These are phyloP conservation scores for Dynastes maya DNA, from an alignment of 2,888 invertebrate species.

Conservation along the genomic window DNA sequence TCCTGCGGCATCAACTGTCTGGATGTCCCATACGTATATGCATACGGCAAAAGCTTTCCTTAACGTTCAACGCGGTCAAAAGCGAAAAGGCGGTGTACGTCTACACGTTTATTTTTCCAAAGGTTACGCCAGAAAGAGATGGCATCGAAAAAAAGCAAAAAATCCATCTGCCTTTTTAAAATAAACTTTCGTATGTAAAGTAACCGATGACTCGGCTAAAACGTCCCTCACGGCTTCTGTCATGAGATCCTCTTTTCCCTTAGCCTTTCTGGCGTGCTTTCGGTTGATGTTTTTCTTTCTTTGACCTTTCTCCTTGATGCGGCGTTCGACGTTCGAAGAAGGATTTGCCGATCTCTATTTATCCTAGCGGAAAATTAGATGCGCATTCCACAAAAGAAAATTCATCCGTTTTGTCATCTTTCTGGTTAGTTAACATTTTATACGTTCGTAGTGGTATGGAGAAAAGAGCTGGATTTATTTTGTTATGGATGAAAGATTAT, in stretches of 20 bases:
- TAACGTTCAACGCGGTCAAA: neutral
- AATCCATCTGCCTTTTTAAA: slow-evolving; percentile 18
- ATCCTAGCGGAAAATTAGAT: slow-evolving; percentile 44
- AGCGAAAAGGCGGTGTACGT: slow-evolving; percentile 5
- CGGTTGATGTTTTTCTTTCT: slow-evolving; percentile 33
- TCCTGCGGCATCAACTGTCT: neutral
- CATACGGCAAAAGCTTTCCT: neutral
- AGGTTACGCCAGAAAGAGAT: neutral
- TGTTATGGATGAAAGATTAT: neutral
- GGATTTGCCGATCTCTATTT: slow-evolving; percentile 36
- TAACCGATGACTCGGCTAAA: slow-evolving; percentile 32
- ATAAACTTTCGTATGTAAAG: slow-evolving; percentile 38
- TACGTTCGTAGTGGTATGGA: neutral
- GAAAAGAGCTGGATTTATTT: slow-evolving; percentile 8
- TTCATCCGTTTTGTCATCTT: slow-evolving; percentile 33
- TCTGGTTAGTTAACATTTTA: slow-evolving; percentile 43
- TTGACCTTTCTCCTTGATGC: neutral
- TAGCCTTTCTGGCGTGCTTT: slow-evolving; percentile 5
- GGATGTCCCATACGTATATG: neutral
- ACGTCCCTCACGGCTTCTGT: slow-evolving; percentile 18
- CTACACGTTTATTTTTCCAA: slow-evolving; percentile 9
- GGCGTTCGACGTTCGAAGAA: slow-evolving; percentile 37
- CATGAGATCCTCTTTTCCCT: slow-evolving; percentile 10
- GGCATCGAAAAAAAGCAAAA: slow-evolving; percentile 6
- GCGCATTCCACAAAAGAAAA: slow-evolving; percentile 24